phyloP scores from a whole-genome alignment of 2,797 vertebrate species.

The Hipposideros larvatus region DNA sequence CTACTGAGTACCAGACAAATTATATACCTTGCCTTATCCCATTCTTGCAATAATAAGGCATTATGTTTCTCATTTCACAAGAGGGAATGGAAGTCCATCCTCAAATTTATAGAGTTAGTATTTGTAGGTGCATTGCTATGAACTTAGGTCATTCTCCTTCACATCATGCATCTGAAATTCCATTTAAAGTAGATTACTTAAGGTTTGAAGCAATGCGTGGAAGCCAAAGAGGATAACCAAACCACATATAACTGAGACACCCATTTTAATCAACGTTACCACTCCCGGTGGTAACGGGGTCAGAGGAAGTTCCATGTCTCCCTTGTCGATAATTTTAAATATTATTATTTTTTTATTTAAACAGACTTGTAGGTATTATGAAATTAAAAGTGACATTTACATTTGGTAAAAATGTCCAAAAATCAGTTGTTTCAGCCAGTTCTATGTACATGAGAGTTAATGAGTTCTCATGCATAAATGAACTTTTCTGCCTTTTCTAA shows the following conservation, averaged over 20 bases:
- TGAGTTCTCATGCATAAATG: not conserved
- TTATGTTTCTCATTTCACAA: constrained; percentile 37
- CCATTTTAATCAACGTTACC: not conserved
- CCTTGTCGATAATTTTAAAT: not conserved
- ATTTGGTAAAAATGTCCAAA: not conserved
- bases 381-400: constrained; percentile 5
- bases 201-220: not conserved
- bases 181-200: not conserved
- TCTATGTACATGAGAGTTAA: not conserved
- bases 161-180: not conserved
- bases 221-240: not conserved
- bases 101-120: not conserved
- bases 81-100: not conserved
- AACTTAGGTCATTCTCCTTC: not conserved
- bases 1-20: not conserved
- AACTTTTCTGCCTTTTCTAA: constrained; percentile 29
- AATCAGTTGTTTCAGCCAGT: not conserved
- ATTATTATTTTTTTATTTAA: not conserved
- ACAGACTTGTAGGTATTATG: not conserved
- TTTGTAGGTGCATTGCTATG: not conserved
- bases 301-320: not conserved
- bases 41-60: not conserved
- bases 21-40: not conserved
- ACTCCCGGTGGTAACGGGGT: not conserved
- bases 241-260: not conserved